These are phyloP conservation scores for Epizoanthus rinbou DNA, from an alignment of 92 coral and sea anemone genomes.

Conservation along the genomic window DNA sequence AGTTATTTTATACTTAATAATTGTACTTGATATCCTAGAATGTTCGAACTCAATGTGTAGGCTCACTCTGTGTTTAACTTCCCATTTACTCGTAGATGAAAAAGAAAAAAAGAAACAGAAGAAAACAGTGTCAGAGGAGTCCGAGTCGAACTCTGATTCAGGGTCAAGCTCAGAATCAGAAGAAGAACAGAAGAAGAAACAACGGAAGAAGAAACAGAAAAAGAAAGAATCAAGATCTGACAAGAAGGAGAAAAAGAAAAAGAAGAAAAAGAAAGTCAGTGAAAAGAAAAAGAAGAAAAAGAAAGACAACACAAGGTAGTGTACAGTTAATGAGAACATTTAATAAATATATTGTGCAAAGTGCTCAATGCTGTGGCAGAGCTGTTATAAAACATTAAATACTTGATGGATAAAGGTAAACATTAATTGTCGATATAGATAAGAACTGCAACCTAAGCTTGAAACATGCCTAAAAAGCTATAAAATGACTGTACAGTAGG, in stretches of 20 bases:
- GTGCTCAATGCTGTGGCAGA: too few species aligned
- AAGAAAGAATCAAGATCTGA: constrained; percentile 48
- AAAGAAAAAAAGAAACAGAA: constrained; percentile 58
- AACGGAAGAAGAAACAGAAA: constrained; percentile 63
- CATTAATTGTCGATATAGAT: too few species aligned
- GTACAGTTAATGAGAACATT: too few species aligned
- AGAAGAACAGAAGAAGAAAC: constrained; percentile 55
- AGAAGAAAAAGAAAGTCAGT: constrained; percentile 51
- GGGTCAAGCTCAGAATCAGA: constrained; percentile 66
- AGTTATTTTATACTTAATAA: too few species aligned
- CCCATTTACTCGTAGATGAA: constrained; percentile 37
- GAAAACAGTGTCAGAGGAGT: constrained; percentile 35
- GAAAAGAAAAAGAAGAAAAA: constrained; percentile 56
- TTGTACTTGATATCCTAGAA: too few species aligned
- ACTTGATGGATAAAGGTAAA: too few species aligned
- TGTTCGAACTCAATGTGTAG: too few species aligned
- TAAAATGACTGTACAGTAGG: too few species aligned
- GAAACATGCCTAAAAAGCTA: too few species aligned
- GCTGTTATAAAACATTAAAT: too few species aligned
- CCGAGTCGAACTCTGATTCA: constrained; percentile 63
- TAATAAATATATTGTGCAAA: too few species aligned
- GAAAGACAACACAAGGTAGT: constrained; percentile 39
- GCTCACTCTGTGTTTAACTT: not conserved
- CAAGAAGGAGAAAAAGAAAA: constrained; percentile 49
- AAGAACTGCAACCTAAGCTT: too few species aligned